Conservation (phyloP, 2,888 invertebrate species). For the Drosophila kuntzei region DNA sequence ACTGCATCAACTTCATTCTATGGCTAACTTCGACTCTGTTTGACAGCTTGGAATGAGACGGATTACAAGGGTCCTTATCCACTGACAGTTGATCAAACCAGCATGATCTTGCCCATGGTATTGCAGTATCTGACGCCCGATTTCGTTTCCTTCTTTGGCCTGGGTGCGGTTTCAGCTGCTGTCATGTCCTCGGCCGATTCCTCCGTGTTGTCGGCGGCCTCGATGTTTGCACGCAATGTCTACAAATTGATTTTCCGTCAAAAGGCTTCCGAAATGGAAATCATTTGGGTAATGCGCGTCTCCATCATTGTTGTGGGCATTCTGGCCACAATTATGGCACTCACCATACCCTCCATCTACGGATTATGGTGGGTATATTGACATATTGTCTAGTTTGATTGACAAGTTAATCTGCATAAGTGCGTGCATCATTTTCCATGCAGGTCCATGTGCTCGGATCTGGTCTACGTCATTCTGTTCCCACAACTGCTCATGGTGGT, state of each 20-base stretch:
- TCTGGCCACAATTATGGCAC: constrained; percentile 97
- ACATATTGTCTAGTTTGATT: constrained; percentile 30
- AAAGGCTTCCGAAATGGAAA: constrained; percentile 98
- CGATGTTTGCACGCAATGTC: constrained; percentile 99
- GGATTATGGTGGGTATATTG: constrained; percentile 92
- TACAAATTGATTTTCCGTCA: constrained; percentile 98
- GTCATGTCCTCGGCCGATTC: constrained; percentile 99
- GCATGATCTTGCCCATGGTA: constrained; percentile 98
- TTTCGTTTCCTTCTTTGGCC: constrained; percentile 98
- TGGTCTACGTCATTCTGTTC: constrained; percentile 99
- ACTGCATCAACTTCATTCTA: fast-evolving
- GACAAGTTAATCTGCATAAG: constrained; percentile 39
- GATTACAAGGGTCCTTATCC: constrained; percentile 92
- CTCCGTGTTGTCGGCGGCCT: constrained; percentile 98
- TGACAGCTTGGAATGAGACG: constrained; percentile 97
- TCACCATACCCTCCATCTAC: constrained; percentile 98
- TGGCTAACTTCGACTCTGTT: not conserved
- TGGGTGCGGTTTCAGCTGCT: constrained; percentile 99
- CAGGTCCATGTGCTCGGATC: constrained; percentile 98
- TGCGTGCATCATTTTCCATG: not conserved
- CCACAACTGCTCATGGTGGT: constrained; percentile 99
- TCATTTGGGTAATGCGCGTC: constrained; percentile 97
- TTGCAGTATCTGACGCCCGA: constrained; percentile 98
- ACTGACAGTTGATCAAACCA: constrained; percentile 91
- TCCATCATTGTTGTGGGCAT: constrained; percentile 96